A percentile compares a stretch with the other conserved stretches of the same genome.
Evolutionary conservation across 35 echinoderm and acorn worm species (phyloP).

Genomic region (Hemicentrotus pulcherrimus): DNA sequence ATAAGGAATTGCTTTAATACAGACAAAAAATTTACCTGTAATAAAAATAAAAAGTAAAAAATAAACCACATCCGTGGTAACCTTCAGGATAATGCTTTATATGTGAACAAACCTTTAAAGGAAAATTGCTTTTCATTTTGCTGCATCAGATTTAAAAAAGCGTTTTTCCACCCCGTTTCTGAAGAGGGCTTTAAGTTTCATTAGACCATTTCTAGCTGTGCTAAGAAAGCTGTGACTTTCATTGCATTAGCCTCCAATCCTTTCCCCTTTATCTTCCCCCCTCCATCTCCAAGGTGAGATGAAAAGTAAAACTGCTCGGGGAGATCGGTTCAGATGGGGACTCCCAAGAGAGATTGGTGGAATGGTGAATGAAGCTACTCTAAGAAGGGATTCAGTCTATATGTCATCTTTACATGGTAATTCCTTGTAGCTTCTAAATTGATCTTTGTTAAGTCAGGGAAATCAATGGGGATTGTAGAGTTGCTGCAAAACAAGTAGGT

Average conservation of each 20-base stretch:
- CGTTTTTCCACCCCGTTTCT: not conserved
- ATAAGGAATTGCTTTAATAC: no score
- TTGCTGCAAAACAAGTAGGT: not conserved
- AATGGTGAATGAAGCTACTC: not conserved
- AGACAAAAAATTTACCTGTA: no score
- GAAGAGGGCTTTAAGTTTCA: not conserved
- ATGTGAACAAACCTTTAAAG: no score
- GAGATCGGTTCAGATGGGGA: not conserved
- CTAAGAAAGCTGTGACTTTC: not conserved
- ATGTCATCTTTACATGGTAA: not conserved
- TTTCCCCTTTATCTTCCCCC: not conserved
- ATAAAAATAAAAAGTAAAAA: no score
- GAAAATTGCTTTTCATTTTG: no score
- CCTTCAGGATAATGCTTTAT: no score
- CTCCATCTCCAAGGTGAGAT: not conserved
- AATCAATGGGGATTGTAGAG: not conserved
- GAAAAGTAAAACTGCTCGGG: not conserved
- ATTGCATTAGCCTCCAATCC: not conserved
- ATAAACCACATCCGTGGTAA: no score
- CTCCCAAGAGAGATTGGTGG: not conserved
- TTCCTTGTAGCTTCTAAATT: conserved; percentile 13
- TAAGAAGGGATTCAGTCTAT: not conserved
- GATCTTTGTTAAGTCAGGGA: not conserved
- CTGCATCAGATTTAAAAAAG: no score
- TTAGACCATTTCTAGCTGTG: not conserved